Conservation (phyloP, 2,113 vertebrate genomes). For the Petaurus breviceps region DNA sequence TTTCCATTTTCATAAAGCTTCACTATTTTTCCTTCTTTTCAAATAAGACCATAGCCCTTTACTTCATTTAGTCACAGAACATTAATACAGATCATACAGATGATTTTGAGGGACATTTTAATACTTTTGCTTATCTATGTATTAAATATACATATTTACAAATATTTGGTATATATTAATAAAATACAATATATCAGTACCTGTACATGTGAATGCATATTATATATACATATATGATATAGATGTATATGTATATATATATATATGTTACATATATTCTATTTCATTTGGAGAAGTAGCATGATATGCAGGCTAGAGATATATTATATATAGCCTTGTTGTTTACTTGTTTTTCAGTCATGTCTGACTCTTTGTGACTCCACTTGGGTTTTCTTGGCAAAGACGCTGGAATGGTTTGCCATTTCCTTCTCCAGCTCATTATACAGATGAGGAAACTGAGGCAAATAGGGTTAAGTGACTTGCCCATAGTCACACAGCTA, state of each 20-base stretch:
- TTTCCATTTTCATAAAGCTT: neutral
- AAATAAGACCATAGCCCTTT: neutral
- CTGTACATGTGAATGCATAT: neutral
- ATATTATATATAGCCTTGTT: too few species aligned
- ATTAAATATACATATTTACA: neutral
- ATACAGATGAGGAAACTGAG: too few species aligned
- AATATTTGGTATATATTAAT: neutral
- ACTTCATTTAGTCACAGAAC: neutral
- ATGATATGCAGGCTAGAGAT: neutral
- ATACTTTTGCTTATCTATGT: neutral
- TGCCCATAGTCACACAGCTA: neutral
- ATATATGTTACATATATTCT: neutral
- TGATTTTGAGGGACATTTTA: neutral
- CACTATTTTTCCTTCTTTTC: neutral
- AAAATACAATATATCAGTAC: neutral
- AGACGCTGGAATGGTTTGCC: too few species aligned
- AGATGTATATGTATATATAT: neutral
- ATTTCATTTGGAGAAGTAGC: neutral
- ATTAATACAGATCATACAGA: neutral
- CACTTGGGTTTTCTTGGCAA: too few species aligned
- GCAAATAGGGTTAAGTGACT: neutral
- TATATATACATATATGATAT: neutral
- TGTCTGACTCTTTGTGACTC: too few species aligned
- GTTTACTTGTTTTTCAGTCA: too few species aligned
- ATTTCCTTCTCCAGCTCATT: too few species aligned